phyloP scores from a whole-genome alignment of 2,888 invertebrate species.

The Germaria angustata region DNA sequence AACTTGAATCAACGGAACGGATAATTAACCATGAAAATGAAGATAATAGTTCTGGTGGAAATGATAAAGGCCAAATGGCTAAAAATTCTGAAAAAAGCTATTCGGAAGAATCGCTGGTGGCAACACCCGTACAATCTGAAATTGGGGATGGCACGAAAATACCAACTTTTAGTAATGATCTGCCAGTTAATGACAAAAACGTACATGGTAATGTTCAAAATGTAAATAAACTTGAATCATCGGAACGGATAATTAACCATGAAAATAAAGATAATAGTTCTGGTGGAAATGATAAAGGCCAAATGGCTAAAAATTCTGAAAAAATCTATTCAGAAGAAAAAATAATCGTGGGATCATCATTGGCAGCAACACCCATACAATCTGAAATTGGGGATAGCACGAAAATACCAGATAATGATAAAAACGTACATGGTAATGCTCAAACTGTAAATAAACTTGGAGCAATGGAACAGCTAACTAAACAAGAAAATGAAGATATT shows the following conservation, averaged over 20 bases:
- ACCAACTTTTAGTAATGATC: no score
- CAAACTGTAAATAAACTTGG: background rate
- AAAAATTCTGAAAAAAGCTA: no score
- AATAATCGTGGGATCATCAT: constrained; percentile 73
- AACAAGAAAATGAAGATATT: constrained; percentile 68
- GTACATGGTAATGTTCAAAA: background rate
- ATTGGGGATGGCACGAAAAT: no score
- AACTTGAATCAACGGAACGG: constrained; percentile 51
- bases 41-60: constrained; percentile 68
- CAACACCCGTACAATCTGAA: no score
- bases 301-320: no score
- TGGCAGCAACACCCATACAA: no score
- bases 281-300: constrained; percentile 59
- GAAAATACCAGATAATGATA: background rate
- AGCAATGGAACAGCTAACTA: constrained; percentile 67
- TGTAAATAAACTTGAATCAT: background rate
- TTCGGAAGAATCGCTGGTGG: no score
- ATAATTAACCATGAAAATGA: constrained; percentile 69
- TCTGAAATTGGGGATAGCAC: no score
- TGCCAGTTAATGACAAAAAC: background rate
- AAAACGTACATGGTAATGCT: background rate
- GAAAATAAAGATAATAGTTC: constrained; percentile 69
- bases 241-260: constrained; percentile 69
- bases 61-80: no score
- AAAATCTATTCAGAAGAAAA: no score